Evolutionary conservation across 1,140 invertebrate genomes (phyloP).

Genomic region (Choristoneura fumiferana): DNA sequence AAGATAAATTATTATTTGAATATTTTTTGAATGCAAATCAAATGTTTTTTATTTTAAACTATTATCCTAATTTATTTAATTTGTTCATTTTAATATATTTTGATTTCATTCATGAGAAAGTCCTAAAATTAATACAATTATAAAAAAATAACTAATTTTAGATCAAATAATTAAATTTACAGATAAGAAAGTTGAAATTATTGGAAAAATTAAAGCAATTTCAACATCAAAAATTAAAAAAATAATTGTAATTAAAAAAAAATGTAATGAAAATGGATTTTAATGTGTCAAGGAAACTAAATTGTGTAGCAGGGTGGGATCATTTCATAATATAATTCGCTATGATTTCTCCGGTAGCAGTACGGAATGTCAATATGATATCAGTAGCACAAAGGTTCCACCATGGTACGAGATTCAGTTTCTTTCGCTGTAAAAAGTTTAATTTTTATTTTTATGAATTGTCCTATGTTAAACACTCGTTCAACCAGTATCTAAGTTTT

Average conservation of each 20-base stretch:
- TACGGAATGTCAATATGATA: too few relatives aligned
- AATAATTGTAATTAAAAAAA: slow-evolving; percentile 81
- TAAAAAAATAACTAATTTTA: slow-evolving; percentile 71
- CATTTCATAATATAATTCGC: too few relatives aligned
- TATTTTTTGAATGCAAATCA: slow-evolving; percentile 82
- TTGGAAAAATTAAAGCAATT: slow-evolving; percentile 79
- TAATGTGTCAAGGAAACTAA: too few relatives aligned
- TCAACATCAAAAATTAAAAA: slow-evolving; percentile 84
- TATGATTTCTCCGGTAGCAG: too few relatives aligned
- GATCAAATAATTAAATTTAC: slow-evolving; percentile 62
- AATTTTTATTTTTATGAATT: too few relatives aligned
- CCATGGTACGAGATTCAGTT: too few relatives aligned
- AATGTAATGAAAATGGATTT: slow-evolving; percentile 81
- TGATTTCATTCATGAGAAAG: slow-evolving; percentile 82
- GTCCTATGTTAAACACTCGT: too few relatives aligned
- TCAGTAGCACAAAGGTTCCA: too few relatives aligned
- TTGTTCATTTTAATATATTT: slow-evolving; percentile 80
- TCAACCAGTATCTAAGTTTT: too few relatives aligned
- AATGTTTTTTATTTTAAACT: slow-evolving; percentile 82
- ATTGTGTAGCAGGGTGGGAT: too few relatives aligned
- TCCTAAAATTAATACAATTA: slow-evolving; percentile 78
- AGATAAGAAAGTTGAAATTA: slow-evolving; percentile 65
- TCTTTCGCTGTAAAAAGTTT: too few relatives aligned
- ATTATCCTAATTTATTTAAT: slow-evolving; percentile 76
- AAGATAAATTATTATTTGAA: slow-evolving; percentile 75